phyloP scores from a whole-genome alignment of 2,797 vertebrate species.

The Crossoptilon crossoptilon region DNA sequence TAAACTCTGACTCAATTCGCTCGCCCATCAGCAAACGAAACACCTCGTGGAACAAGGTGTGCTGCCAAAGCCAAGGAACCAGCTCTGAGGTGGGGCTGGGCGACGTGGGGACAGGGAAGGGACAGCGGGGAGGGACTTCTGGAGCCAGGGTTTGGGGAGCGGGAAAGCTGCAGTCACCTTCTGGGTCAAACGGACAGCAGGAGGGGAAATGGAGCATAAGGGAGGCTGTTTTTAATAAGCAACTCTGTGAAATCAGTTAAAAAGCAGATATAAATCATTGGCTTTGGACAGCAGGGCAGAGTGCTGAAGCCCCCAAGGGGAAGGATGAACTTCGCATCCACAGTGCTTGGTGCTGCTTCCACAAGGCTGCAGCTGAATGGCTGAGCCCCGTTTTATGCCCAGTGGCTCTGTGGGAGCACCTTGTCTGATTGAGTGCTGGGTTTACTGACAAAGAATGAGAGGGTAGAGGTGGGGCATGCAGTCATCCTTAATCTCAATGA shows the following conservation, averaged over 20 bases:
- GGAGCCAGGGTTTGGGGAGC: background rate
- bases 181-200: background rate
- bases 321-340: background rate
- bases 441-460: background rate
- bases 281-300: background rate
- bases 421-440: background rate
- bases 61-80: constrained; percentile 46
- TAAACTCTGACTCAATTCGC: constrained; percentile 34
- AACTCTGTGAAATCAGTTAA: background rate
- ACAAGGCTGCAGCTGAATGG: background rate
- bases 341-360: background rate
- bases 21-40: constrained; percentile 55
- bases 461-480: background rate
- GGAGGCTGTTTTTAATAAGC: background rate
- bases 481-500: background rate
- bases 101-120: background rate
- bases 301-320: background rate
- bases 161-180: background rate
- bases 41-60: constrained; percentile 61
- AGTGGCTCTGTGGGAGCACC: background rate
- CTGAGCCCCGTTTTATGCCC: background rate
- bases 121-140: background rate
- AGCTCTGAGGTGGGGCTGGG: constrained; percentile 2
- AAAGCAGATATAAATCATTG: background rate
- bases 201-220: background rate